These are phyloP conservation scores for Leucania comma DNA, from an alignment of 2,888 invertebrate genomes.

Conservation along the genomic window DNA sequence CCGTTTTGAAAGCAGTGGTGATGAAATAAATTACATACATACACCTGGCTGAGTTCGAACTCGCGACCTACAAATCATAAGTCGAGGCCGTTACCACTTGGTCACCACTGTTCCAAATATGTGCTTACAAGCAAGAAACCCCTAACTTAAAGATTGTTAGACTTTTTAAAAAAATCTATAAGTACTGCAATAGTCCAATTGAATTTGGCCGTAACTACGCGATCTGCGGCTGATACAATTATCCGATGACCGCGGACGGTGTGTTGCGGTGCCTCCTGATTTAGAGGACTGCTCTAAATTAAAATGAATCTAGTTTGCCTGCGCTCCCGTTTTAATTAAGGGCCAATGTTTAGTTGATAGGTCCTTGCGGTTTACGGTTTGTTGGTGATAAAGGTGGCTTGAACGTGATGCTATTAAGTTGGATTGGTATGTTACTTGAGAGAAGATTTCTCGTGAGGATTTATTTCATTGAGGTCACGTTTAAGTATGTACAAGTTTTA, in stretches of 20 bases:
- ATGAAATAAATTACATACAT: no score
- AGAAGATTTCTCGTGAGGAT: background rate
- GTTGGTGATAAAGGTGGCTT: constrained; percentile 2
- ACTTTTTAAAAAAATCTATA: constrained; percentile 19
- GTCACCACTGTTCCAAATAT: no score
- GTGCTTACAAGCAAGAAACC: background rate
- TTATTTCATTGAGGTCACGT: background rate
- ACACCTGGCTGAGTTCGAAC: no score
- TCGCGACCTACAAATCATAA: no score
- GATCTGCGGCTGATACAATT: constrained; percentile 57
- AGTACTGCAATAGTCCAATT: constrained; percentile 41
- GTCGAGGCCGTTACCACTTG: no score
- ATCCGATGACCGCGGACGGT: constrained; percentile 45
- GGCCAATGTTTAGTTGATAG: constrained; percentile 38
- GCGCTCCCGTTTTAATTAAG: constrained; percentile 53
- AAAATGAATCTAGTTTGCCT: constrained; percentile 57
- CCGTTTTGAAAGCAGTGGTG: no score
- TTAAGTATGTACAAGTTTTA: background rate
- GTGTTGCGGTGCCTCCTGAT: constrained; percentile 52
- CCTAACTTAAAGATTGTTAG: constrained; percentile 11
- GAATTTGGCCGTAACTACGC: constrained; percentile 52
- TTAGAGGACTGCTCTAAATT: constrained; percentile 51
- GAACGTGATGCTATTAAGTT: constrained; percentile 7
- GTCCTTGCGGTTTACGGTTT: constrained; percentile 31
- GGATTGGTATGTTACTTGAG: background rate